Evolutionary conservation across 2,113 vertebrate species (phyloP), one percentile per base, ranked within the genome.

Genomic region (Speoplatyrhinus poulsoni): DNA sequence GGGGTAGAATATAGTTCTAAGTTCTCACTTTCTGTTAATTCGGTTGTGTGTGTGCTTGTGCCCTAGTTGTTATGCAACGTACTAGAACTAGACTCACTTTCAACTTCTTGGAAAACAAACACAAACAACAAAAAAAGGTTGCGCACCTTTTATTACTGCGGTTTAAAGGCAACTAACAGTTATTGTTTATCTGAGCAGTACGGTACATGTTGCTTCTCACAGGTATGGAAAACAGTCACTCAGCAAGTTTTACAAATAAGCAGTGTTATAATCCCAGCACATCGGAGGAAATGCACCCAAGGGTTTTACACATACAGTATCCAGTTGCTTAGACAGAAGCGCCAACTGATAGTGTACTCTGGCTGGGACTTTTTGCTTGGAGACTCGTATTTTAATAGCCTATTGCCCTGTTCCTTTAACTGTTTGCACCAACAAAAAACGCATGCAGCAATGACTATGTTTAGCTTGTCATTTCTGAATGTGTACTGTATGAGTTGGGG

Each of bases 101-200:
- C 72, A 79, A 85, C 75, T 85, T 84, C 81, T 87, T 78, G 81
- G 83, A 84, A 85, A 83, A 76, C 76, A 59, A 17, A 15, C 36
- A 7, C n/a, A 33, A 32, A 19, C 55, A 10, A n/a, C 1, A 26
- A 26, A 26, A n/a, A 52, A 41, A 41, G 36, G 36, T 46, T 6
- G 65, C 57, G 73, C 79, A 65, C 68, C 50, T 70, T 61, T 72
- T 46, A 53, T 67, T 84, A 82, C 82, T 85, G 80, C 65, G 73
- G 66, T 19, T 54, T 65, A 32, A 49, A 60, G 66, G 69, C 59
- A 0, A 33, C 66, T 57, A 54, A 46, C 33, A 46, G 15, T 46
- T 52, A 46, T n/a, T 62, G 36, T 41, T 41, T 41, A 41, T 41
- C 36, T 41, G 1, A 15, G 52, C 54, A 6, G 53, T 55, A 6